Percentiles rank a stretch among this genome's conserved stretches.
Evolutionary conservation across 2,113 vertebrate species (phyloP).

Genomic region (Vulpes lagopus): DNA sequence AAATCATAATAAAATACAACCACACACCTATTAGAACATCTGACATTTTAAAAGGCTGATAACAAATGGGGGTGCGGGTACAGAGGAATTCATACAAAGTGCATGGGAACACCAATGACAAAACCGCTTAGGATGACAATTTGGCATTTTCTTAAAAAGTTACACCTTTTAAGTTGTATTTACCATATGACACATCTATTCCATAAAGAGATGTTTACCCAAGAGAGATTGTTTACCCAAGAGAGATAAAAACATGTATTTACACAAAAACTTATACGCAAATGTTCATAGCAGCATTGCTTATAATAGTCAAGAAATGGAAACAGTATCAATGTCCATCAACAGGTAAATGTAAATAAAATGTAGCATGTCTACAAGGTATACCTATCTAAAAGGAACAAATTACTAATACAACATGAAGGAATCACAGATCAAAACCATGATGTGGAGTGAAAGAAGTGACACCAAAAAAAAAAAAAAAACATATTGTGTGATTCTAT

Average conservation of each 20-base stretch:
- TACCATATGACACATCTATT: background rate
- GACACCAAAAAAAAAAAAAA: background rate
- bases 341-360: background rate
- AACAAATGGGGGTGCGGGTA: background rate
- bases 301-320: background rate
- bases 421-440: background rate
- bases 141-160: background rate
- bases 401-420: background rate
- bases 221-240: slow-evolving; percentile 14
- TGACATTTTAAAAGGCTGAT: background rate
- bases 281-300: background rate
- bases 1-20: background rate
- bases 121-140: background rate
- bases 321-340: background rate
- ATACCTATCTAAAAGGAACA: background rate
- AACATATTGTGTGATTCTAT: background rate
- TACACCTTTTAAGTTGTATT: background rate
- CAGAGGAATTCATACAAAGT: background rate
- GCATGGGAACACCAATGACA: background rate
- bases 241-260: background rate
- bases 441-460: background rate
- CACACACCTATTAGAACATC: background rate
- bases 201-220: background rate
- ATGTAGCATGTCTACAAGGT: background rate
- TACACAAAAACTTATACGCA: background rate